These are phyloP conservation scores for Muscicapa striata DNA, from an alignment of 2,797 vertebrate species.

Conservation along the genomic window DNA sequence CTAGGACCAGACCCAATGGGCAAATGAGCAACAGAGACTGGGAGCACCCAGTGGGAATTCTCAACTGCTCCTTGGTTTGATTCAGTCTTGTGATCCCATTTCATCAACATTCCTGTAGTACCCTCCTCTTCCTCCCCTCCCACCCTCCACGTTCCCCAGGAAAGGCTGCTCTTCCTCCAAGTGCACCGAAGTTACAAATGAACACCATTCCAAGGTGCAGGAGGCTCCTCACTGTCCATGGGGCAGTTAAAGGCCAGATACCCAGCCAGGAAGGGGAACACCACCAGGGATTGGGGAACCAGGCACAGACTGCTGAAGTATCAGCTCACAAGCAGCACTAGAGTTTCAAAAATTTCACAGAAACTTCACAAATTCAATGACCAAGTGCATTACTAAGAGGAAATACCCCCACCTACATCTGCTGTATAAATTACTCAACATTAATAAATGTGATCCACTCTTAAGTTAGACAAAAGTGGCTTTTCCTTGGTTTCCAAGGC, in stretches of 20 bases:
- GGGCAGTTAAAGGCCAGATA: not conserved
- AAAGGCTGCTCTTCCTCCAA: not conserved
- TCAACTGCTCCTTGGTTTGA: not conserved
- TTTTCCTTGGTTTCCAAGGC: slow-evolving; percentile 10
- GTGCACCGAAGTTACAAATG: not conserved
- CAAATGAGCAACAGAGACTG: not conserved
- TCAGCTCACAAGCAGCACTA: not conserved
- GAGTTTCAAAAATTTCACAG: not conserved
- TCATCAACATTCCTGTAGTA: not conserved
- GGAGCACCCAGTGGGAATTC: not conserved
- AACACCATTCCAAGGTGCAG: not conserved
- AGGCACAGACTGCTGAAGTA: not conserved
- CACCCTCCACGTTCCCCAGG: not conserved
- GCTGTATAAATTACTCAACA: slow-evolving; percentile 6
- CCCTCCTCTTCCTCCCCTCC: not conserved
- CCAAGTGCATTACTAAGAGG: not conserved
- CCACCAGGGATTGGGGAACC: rapidly evolving
- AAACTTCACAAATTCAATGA: not conserved
- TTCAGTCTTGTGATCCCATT: not conserved
- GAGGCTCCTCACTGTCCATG: not conserved
- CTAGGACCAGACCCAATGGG: not conserved
- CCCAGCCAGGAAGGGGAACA: not conserved
- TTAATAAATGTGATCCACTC: not conserved
- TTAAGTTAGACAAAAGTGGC: not conserved
- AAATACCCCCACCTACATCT: not conserved